These are phyloP conservation scores for Brachypodius melanocephalos DNA, from an alignment of 2,113 vertebrate species.

Conservation along the genomic window DNA sequence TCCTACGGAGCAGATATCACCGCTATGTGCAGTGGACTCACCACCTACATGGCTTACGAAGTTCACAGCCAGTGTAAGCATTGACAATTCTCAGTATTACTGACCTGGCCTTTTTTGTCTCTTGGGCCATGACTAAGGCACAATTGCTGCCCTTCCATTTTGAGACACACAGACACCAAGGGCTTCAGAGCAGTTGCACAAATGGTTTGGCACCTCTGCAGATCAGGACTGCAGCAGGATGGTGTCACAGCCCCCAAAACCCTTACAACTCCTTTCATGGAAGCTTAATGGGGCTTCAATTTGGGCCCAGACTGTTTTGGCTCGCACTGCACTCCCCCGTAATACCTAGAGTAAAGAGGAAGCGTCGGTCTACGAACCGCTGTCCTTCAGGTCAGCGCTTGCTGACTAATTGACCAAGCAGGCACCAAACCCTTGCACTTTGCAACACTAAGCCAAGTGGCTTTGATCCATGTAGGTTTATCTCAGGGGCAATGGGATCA, in stretches of 20 bases:
- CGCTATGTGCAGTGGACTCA: background rate
- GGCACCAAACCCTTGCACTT: background rate
- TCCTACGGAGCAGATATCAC: too few relatives aligned
- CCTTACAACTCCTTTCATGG: fast-evolving
- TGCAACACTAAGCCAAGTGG: too few relatives aligned
- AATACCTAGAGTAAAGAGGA: background rate
- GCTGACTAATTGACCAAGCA: background rate
- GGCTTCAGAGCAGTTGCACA: background rate
- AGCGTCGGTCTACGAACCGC: fast-evolving
- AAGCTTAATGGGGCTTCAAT: background rate
- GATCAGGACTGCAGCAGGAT: background rate
- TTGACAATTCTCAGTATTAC: too few relatives aligned
- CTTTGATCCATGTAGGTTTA: too few relatives aligned
- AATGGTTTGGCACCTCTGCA: fast-evolving
- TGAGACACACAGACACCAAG: too few relatives aligned
- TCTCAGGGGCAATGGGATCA: too few relatives aligned
- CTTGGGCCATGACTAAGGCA: fast-evolving
- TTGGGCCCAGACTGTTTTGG: background rate
- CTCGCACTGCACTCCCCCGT: fast-evolving
- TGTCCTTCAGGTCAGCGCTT: background rate
- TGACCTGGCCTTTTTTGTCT: too few relatives aligned
- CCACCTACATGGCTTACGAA: background rate
- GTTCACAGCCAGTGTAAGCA: background rate
- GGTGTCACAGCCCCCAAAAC: background rate
- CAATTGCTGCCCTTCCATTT: background rate